Evolutionary conservation across 2,797 vertebrate genomes (phyloP).

Genomic region (Catharus ustulatus): DNA sequence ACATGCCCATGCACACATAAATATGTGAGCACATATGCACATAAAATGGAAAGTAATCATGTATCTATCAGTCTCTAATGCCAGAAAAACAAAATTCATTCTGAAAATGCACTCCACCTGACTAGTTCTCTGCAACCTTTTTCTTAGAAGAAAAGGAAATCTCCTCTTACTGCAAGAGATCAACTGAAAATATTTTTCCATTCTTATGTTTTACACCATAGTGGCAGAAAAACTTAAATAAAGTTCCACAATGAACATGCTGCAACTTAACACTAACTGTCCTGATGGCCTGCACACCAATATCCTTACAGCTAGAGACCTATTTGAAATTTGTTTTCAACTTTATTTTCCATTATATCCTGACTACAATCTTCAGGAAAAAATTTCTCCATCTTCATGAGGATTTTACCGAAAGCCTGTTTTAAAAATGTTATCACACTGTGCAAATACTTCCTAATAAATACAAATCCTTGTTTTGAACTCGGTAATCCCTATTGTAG

Average conservation of each 20-base stretch:
- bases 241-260: neutral
- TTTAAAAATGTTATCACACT: neutral
- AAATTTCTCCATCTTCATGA: neutral
- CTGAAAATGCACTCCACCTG: neutral
- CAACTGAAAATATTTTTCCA: neutral
- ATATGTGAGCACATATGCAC: neutral
- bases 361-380: neutral
- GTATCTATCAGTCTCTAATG: neutral
- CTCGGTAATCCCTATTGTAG: neutral
- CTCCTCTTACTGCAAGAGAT: neutral
- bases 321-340: neutral
- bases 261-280: neutral
- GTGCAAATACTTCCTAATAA: neutral
- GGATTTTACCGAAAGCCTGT: neutral
- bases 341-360: slow-evolving; percentile 26
- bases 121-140: neutral
- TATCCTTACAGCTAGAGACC: neutral
- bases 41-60: neutral
- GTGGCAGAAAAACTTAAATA: neutral
- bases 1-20: neutral
- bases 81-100: neutral
- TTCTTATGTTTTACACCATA: neutral
- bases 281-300: neutral
- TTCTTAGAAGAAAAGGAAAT: neutral
- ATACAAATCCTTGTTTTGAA: neutral